Conservation (phyloP, 2,888 invertebrate species). For the Acanthosepion esculentum region DNA sequence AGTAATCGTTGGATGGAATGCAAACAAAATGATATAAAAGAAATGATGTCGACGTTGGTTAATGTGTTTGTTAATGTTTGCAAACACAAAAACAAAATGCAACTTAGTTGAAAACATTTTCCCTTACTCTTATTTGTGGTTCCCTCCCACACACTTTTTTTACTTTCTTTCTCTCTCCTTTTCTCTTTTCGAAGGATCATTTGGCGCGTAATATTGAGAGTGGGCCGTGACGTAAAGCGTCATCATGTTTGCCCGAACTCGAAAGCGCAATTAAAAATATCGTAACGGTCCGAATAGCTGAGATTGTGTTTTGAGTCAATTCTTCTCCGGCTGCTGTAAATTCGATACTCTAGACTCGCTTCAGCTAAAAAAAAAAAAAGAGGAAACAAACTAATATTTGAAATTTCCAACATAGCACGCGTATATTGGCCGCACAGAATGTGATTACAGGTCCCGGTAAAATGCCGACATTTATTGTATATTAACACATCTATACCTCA, state of each 20-base stretch:
- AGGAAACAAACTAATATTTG: not conserved
- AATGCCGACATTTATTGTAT: not conserved
- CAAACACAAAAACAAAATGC: too few relatives aligned
- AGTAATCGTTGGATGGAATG: too few relatives aligned
- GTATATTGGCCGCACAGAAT: not conserved
- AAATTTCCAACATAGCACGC: not conserved
- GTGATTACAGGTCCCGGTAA: not conserved
- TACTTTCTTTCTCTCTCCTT: not conserved
- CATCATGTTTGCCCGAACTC: not conserved
- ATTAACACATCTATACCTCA: not conserved
- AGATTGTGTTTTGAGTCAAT: not conserved
- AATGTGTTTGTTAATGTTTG: not conserved
- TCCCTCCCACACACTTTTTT: too few relatives aligned
- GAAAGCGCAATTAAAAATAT: conserved; percentile 4
- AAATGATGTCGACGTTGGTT: not conserved
- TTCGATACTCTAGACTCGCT: not conserved
- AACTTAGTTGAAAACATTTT: too few relatives aligned
- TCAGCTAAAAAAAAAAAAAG: not conserved
- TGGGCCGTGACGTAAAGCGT: not conserved
- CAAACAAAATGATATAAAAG: too few relatives aligned
- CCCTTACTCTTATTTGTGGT: too few relatives aligned
- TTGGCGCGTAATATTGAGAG: not conserved
- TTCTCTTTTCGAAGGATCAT: not conserved
- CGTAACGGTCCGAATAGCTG: not conserved
- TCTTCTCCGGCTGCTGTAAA: not conserved